Evolutionary conservation across 2,888 invertebrate species (phyloP).

Genomic region (Cordilura impudica): DNA sequence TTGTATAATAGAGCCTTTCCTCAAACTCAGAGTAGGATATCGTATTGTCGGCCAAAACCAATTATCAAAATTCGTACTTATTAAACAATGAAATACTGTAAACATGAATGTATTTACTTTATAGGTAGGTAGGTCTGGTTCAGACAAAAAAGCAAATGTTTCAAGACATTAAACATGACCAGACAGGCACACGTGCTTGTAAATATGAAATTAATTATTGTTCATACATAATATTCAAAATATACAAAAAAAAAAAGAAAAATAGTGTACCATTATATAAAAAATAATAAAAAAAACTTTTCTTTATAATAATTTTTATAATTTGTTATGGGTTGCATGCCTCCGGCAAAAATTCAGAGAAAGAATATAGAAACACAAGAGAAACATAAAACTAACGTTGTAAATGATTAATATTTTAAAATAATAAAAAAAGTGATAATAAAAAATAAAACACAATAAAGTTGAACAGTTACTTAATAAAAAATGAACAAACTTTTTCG

Average conservation of each 20-base stretch:
- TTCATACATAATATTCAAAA: neutral
- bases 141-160: neutral
- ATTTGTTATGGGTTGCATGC: conserved; percentile 23
- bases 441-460: neutral
- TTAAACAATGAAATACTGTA: conserved; percentile 1
- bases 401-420: conserved; percentile 7
- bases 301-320: neutral
- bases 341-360: neutral
- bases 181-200: conserved; percentile 18
- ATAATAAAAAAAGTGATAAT: neutral
- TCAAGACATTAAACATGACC: neutral
- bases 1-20: too few relatives aligned
- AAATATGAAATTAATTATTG: conserved; percentile 3
- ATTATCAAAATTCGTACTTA: too few relatives aligned
- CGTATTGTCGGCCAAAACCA: too few relatives aligned
- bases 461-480: conserved; percentile 1
- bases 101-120: neutral
- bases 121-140: neutral
- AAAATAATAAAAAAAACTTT: neutral
- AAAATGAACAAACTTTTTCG: neutral
- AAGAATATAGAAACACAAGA: neutral
- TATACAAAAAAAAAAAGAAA: neutral
- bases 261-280: neutral
- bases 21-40: too few relatives aligned
- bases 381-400: neutral